phyloP scores from a whole-genome alignment of 1,140 invertebrate genomes.

The Hyles euphorbiae region DNA sequence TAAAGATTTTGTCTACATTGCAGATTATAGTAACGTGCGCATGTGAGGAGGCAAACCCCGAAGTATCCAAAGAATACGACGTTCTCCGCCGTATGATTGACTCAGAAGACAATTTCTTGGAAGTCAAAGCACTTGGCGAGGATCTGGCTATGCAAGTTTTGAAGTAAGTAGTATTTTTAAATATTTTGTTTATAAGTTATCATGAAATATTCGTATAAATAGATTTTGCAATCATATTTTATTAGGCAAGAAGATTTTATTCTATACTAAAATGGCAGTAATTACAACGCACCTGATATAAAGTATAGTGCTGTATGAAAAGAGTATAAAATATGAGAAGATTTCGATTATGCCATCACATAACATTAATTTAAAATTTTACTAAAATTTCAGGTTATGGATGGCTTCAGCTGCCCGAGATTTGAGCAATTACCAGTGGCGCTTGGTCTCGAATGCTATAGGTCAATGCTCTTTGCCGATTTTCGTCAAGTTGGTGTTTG shows the following conservation, averaged over 20 bases:
- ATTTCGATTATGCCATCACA: too few species aligned
- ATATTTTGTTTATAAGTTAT: too few species aligned
- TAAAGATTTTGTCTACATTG: slow-evolving; percentile 23
- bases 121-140: slow-evolving; percentile 92
- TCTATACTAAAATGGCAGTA: too few species aligned
- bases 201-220: too few species aligned
- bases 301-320: too few species aligned
- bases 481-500: slow-evolving; percentile 97
- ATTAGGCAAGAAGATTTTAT: too few species aligned
- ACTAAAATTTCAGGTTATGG: slow-evolving; percentile 83
- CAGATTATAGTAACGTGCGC: slow-evolving; percentile 94
- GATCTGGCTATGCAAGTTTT: slow-evolving; percentile 96
- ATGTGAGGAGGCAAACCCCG: slow-evolving; percentile 89
- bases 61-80: slow-evolving; percentile 91
- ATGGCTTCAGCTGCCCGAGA: slow-evolving; percentile 93
- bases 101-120: slow-evolving; percentile 93
- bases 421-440: slow-evolving; percentile 95
- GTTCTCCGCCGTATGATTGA: slow-evolving; percentile 93
- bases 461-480: slow-evolving; percentile 96
- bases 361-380: background rate
- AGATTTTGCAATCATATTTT: too few species aligned
- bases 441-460: slow-evolving; percentile 94
- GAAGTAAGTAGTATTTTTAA: slow-evolving; percentile 75
- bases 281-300: too few species aligned
- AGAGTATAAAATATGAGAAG: too few species aligned